Base-by-base conservation (phyloP, 1,140 invertebrate species). In the Drosophila setifemur region DNA sequence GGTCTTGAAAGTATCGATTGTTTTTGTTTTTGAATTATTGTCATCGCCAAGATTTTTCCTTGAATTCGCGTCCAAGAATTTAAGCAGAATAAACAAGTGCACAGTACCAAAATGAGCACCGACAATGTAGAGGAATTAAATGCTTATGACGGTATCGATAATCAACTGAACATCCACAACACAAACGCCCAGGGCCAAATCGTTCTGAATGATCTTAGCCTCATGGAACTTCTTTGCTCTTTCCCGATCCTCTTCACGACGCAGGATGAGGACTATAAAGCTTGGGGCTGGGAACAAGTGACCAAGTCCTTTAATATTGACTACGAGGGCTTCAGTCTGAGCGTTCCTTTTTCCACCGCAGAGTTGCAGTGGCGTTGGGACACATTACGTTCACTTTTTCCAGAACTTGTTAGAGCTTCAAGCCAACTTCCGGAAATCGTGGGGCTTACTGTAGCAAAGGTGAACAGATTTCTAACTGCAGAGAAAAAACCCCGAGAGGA, bases 251-350 rank as follows among this genome's bases (percentile, higher is more conserved):
- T 89, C 0, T 44, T 71, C 5, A 72, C 52, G 14, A 33, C 48
- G 9, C 19, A 45, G 3, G 75, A 88, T 40, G 7, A 19, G 8
- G 87, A 88, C 12, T 85, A 89, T 23, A 40, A 52, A 3, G 39
- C 67, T 4, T 89, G 87, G 87, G 87, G 69, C 1, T 89, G 88
- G 88, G 28, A 58, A 4, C 45, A 76, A 18, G 57, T 89, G 31
- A 9, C 68, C 9, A 54, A 39, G 2, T 11, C 33, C 4, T 89
- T 89, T 7, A 89, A 89, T 54, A 3, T 18, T 0, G 52, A 25
- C 37, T 89, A 89, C 47, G 48, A 45, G 6, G 37, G 43, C 31
- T 2, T 49, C 0, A 4, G 23, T 5, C 39, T 73, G 0, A 53
- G 31, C 1, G 6, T 49, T 0, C 58, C 48, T 0, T 89, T 89